phyloP scores from a whole-genome alignment of 2,888 invertebrate species.

The Macrophya annulata region DNA sequence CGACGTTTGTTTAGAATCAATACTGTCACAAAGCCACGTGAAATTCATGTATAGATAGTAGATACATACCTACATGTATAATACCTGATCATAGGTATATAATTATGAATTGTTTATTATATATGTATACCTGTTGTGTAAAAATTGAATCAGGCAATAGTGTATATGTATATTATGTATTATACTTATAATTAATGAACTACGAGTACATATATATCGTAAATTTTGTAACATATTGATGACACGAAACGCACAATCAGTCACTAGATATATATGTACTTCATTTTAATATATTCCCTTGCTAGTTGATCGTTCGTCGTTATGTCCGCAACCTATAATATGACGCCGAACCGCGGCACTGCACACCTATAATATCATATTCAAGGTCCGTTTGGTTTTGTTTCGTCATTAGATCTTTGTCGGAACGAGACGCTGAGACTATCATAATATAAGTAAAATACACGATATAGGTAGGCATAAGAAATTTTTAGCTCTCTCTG shows the following conservation, averaged over 20 bases:
- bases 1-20: too few relatives aligned
- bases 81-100: too few relatives aligned
- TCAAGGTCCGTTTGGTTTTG: slow-evolving; percentile 25
- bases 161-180: too few relatives aligned
- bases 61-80: too few relatives aligned
- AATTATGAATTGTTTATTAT: too few relatives aligned
- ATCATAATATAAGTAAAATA: not conserved
- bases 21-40: too few relatives aligned
- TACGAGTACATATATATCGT: not conserved
- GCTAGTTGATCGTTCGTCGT: not conserved
- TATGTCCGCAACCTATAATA: not conserved
- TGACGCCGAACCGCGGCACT: not conserved
- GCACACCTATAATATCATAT: slow-evolving; percentile 28
- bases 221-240: not conserved
- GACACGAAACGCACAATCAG: not conserved
- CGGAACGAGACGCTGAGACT: not conserved
- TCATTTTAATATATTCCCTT: not conserved
- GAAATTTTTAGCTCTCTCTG: not conserved
- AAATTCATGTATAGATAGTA: too few relatives aligned
- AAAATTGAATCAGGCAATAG: not conserved
- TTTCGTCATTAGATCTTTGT: slow-evolving; percentile 27
- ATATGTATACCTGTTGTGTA: too few relatives aligned
- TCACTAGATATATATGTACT: not conserved
- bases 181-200: too few relatives aligned
- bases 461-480: not conserved